Conservation (phyloP, 2,113 vertebrate species). For the Rousettus leschenaultii region DNA sequence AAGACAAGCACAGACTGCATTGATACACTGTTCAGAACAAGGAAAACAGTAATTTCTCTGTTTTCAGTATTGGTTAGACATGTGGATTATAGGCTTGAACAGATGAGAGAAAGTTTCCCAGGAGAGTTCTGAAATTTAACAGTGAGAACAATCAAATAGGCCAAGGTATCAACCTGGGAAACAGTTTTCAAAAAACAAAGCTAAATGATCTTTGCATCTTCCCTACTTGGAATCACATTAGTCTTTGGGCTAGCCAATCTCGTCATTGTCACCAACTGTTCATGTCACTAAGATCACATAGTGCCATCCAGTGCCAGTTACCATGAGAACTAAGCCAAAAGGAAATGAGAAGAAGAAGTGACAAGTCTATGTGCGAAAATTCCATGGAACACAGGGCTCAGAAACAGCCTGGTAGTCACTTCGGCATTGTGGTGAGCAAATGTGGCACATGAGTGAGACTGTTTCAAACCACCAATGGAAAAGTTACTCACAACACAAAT, state of each 20-base stretch:
- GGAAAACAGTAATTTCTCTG: background rate
- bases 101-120: background rate
- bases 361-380: background rate
- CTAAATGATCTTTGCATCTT: background rate
- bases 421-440: background rate
- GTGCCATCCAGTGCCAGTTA: background rate
- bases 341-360: background rate
- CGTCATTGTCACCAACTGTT: background rate
- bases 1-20: background rate
- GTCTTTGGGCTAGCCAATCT: background rate
- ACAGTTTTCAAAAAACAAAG: background rate
- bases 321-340: background rate
- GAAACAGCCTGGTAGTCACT: accelerated
- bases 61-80: background rate
- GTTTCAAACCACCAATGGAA: background rate
- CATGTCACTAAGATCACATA: background rate
- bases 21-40: background rate
- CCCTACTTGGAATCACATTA: background rate
- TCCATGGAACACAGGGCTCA: background rate
- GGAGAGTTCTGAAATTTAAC: background rate
- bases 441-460: too few relatives aligned
- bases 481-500: background rate
- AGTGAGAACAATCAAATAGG: background rate
- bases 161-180: background rate
- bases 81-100: background rate